These are phyloP conservation scores for Syngnathus scovelli DNA, from an alignment of 2,113 vertebrate genomes.

Conservation along the genomic window DNA sequence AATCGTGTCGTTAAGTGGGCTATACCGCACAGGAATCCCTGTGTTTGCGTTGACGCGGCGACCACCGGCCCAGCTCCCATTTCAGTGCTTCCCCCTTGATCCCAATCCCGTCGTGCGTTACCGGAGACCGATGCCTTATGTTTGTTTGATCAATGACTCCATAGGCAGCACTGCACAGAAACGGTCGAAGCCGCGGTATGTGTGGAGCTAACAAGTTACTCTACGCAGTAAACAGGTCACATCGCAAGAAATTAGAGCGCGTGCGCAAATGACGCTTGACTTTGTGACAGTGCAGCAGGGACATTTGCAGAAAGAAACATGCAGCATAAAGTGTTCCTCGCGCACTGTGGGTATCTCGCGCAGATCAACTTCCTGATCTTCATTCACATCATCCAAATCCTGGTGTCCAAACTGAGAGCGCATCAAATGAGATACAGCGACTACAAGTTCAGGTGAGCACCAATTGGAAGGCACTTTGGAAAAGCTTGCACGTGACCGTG, in stretches of 20 bases:
- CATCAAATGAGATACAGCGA: conserved; percentile 91
- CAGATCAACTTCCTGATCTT: conserved; percentile 97
- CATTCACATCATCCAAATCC: conserved; percentile 84
- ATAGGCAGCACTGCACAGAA: no score
- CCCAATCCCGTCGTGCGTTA: background rate
- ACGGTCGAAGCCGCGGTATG: no score
- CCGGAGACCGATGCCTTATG: background rate
- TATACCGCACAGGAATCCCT: conserved; percentile 67
- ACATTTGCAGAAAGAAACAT: no score
- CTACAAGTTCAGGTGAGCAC: conserved; percentile 84
- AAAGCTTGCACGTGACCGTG: background rate
- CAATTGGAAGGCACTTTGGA: background rate
- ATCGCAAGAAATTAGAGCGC: conserved; percentile 20
- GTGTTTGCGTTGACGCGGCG: conserved; percentile 53
- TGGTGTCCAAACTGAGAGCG: conserved; percentile 86
- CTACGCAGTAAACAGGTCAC: conserved; percentile 39
- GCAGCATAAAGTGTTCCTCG: no score
- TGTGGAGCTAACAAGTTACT: background rate
- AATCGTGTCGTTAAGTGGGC: conserved; percentile 55
- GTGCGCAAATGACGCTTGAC: conserved; percentile 25
- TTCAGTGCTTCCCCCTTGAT: conserved; percentile 30
- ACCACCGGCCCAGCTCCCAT: conserved; percentile 37
- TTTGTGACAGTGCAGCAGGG: background rate
- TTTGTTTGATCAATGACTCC: background rate
- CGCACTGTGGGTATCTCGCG: conserved; percentile 10